These are phyloP conservation scores for Phlogophora meticulosa DNA, from an alignment of 2,888 invertebrate species.

Conservation along the genomic window DNA sequence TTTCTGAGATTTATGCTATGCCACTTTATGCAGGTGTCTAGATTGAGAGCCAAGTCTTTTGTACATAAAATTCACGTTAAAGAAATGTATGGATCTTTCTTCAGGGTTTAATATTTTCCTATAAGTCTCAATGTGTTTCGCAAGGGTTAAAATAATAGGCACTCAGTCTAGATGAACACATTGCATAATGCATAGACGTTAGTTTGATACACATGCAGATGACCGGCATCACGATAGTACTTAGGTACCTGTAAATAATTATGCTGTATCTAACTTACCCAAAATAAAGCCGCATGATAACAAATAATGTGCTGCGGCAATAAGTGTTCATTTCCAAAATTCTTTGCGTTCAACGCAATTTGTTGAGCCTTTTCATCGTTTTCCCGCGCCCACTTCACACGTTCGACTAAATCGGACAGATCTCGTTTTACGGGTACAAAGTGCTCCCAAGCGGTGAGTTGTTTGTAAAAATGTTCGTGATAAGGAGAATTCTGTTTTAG, in stretches of 20 bases:
- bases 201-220: too few relatives aligned
- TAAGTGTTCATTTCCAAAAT: conserved; percentile 94
- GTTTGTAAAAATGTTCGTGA: conserved; percentile 98
- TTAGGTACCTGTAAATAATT: background rate
- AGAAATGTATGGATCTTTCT: too few relatives aligned
- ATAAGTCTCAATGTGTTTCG: too few relatives aligned
- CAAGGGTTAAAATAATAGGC: too few relatives aligned
- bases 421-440: conserved; percentile 96
- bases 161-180: too few relatives aligned
- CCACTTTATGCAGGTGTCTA: too few relatives aligned
- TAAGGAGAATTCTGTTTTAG: conserved; percentile 98
- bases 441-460: conserved; percentile 94
- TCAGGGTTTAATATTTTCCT: too few relatives aligned
- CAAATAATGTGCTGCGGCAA: conserved; percentile 96
- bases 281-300: conserved; percentile 93
- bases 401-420: conserved; percentile 95
- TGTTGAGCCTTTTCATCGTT: conserved; percentile 93
- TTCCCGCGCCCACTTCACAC: conserved; percentile 94
- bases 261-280: conserved; percentile 58
- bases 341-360: conserved; percentile 93
- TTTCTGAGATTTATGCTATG: too few relatives aligned
- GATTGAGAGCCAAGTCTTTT: too few relatives aligned
- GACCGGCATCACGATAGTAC: too few relatives aligned
- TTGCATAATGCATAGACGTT: too few relatives aligned
- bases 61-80: too few relatives aligned